phyloP scores from a whole-genome alignment of 2,888 invertebrate genomes.

The Drosophila mettleri region DNA sequence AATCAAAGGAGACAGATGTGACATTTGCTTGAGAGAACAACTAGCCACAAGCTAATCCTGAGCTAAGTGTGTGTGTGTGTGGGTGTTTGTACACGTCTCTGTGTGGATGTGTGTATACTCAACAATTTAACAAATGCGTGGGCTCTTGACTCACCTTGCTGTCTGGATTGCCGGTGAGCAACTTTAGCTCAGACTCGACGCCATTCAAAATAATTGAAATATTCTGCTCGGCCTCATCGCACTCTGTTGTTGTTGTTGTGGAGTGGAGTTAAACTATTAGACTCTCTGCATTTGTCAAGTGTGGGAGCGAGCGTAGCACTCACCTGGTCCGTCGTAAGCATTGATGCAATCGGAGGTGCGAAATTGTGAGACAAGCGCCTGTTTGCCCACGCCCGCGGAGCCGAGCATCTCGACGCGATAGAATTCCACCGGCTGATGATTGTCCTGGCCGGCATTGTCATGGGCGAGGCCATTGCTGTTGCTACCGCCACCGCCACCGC shows the following conservation, averaged over 20 bases:
- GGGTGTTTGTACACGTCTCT: neutral
- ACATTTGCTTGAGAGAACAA: slow-evolving; percentile 2
- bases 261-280: slow-evolving; percentile 6
- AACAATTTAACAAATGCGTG: slow-evolving; percentile 41
- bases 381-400: slow-evolving; percentile 93
- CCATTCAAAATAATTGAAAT: slow-evolving; percentile 97
- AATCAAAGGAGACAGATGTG: slow-evolving; percentile 8
- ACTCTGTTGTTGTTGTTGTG: too few relatives aligned
- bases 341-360: slow-evolving; percentile 97
- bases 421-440: slow-evolving; percentile 86
- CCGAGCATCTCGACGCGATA: slow-evolving; percentile 92
- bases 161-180: slow-evolving; percentile 87
- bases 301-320: slow-evolving; percentile 1
- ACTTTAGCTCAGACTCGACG: slow-evolving; percentile 96
- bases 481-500: slow-evolving; percentile 57
- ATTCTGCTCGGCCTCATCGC: slow-evolving; percentile 90
- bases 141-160: slow-evolving; percentile 78
- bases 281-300: neutral
- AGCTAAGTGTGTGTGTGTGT: neutral
- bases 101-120: neutral
- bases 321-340: slow-evolving; percentile 95
- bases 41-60: slow-evolving; percentile 5
- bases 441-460: slow-evolving; percentile 61
- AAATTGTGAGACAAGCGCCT: slow-evolving; percentile 94
- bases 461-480: slow-evolving; percentile 58